These are phyloP conservation scores for Eilema caniola DNA, from an alignment of 2,888 invertebrate species.

Conservation along the genomic window DNA sequence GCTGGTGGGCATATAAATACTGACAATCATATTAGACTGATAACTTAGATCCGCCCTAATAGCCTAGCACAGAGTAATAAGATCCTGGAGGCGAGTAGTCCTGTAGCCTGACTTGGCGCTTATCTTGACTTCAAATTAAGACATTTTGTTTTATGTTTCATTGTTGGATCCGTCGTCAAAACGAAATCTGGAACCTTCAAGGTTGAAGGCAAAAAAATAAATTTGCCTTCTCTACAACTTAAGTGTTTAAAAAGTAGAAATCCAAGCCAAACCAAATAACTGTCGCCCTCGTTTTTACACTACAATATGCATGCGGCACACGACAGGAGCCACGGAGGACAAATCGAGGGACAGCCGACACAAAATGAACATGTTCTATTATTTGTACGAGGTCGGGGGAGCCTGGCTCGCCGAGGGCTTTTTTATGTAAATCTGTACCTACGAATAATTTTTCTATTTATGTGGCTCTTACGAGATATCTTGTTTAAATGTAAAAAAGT, in stretches of 20 bases:
- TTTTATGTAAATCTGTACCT: not conserved
- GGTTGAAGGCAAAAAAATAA: not conserved
- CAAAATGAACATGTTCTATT: not conserved
- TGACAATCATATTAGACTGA: too few species aligned
- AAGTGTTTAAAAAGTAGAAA: not conserved
- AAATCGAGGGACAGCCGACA: not conserved
- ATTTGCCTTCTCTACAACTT: not conserved
- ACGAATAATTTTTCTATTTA: not conserved
- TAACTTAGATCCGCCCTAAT: too few species aligned
- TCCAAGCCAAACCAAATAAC: not conserved
- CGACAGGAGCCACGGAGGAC: not conserved
- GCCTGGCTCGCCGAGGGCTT: not conserved
- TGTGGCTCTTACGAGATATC: too few species aligned
- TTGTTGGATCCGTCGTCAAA: not conserved
- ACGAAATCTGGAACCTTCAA: too few species aligned
- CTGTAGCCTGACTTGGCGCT: not conserved
- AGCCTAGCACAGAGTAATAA: too few species aligned
- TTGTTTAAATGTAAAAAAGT: too few species aligned
- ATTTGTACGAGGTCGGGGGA: not conserved
- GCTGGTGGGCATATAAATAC: too few species aligned
- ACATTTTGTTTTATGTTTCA: not conserved
- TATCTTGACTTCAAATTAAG: not conserved
- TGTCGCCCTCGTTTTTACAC: not conserved
- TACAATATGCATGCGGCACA: not conserved
- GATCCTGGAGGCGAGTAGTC: not conserved